phyloP scores from a whole-genome alignment of 2,113 vertebrate species.

The Ondatra zibethicus region DNA sequence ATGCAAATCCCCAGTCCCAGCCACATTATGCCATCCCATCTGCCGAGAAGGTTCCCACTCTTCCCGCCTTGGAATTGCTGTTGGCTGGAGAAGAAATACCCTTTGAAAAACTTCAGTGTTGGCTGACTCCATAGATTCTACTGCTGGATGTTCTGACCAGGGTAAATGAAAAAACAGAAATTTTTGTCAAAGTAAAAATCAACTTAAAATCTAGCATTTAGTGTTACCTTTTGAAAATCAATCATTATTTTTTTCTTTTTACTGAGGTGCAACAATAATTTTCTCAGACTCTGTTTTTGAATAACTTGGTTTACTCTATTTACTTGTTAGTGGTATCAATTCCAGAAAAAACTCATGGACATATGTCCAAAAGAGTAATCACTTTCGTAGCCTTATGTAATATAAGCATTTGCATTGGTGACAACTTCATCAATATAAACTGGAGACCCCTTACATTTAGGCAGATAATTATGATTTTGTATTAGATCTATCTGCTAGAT shows the following conservation, averaged over 20 bases:
- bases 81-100: slow-evolving; percentile 31
- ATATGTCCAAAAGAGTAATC: not conserved
- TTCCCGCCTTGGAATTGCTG: slow-evolving; percentile 30
- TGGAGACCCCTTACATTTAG: not conserved
- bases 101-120: slow-evolving; percentile 43
- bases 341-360: not conserved
- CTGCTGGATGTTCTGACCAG: not conserved
- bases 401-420: not conserved
- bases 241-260: not conserved
- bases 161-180: not conserved
- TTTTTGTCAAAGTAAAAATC: not conserved
- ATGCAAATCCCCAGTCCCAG: slow-evolving; percentile 60
- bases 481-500: not conserved
- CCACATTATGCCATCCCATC: slow-evolving; percentile 55
- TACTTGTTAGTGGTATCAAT: not conserved
- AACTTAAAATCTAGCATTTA: not conserved
- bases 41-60: slow-evolving; percentile 61
- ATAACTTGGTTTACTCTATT: not conserved
- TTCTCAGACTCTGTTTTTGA: not conserved
- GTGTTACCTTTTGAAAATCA: not conserved
- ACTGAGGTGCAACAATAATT: not conserved
- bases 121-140: not conserved
- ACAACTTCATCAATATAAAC: not conserved
- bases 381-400: not conserved
- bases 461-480: not conserved